Conservation (phyloP, 2,888 invertebrate species). For the Leptogaster cylindrica region DNA sequence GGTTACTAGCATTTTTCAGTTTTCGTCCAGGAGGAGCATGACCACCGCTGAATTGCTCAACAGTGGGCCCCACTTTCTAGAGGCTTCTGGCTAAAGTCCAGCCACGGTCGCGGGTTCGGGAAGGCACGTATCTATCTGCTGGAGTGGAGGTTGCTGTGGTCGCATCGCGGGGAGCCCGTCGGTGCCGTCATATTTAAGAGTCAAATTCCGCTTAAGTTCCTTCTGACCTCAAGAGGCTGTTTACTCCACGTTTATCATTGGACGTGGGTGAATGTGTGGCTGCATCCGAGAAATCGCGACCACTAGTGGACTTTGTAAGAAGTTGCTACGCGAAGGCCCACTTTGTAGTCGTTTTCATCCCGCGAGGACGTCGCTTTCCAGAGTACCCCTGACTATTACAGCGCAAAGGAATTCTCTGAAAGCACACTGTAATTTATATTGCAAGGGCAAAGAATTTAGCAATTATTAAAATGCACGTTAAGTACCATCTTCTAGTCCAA, state of each 20-base stretch:
- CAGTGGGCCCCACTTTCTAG: no score
- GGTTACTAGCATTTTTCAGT: slow-evolving; percentile 17
- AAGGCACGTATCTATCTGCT: neutral
- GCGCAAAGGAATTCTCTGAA: no score
- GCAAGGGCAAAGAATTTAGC: no score
- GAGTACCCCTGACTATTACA: no score
- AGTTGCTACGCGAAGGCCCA: slow-evolving; percentile 8
- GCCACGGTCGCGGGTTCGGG: neutral
- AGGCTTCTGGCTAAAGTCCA: slow-evolving; percentile 10
- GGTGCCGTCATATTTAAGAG: neutral
- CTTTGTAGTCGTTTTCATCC: no score
- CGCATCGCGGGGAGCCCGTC: neutral
- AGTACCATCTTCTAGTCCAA: no score
- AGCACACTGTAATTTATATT: no score
- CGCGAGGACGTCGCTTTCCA: no score
- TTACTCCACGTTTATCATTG: slow-evolving; percentile 16
- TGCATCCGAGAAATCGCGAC: slow-evolving; percentile 21
- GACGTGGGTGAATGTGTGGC: slow-evolving; percentile 12
- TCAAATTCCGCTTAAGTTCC: neutral
- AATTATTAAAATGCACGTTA: no score
- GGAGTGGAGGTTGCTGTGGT: neutral
- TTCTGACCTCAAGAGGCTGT: neutral
- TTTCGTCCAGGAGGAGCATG: slow-evolving; percentile 12
- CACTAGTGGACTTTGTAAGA: slow-evolving; percentile 22
- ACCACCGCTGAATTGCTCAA: no score